Evolutionary conservation across 2,797 vertebrate species (phyloP), one percentile per base, ranked within the genome.

Genomic region (Onychomys leucogaster): DNA sequence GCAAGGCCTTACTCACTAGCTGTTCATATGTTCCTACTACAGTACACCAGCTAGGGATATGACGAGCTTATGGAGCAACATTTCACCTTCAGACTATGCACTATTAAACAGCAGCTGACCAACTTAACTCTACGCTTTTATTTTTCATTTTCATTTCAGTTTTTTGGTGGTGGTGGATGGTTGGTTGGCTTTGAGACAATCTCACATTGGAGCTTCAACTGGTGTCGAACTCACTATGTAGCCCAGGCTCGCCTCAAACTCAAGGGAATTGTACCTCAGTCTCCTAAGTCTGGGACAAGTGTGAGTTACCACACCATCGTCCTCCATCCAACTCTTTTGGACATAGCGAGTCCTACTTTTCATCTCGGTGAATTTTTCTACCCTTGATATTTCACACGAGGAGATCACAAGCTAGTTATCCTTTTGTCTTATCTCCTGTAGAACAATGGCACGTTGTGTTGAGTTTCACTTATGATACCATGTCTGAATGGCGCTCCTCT

Each of bases 391-490:
- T 29, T 89, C n/a, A 76, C 27, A 6, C 19, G 34, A 78, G 11
- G n/a, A 16, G 46, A 85, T 46, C 14, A 16, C 13, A n/a, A 65
- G 23, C 23, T 80, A 81, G 55, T 63, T 92, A n/a, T 77, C 9
- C 41, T 37, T 87, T 80, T 91, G 85, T 19, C 37, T 81, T 89
- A 73, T 89, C 95, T 96, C 49, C 78, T n/a, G 59, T 34, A 69
- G 6, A 8, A 13, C 17, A 57, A 0, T 63, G 19, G 75, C 87
- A 37, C 16, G 3, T 21, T 37, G 19, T 37, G 17, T 78, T 78
- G 73, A 75, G 86, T 59, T 75, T 78, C 9, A 25, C 49, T 21
- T 34, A 37, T 14, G 7, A 13, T 89, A 27, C 46, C 41, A 17
- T 5, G 43, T 57, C 61, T 41, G 55, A 61, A 80, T 94, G 63